Base-by-base conservation (phyloP, 2,113 vertebrate genomes). In the Prietella phreatophila region DNA sequence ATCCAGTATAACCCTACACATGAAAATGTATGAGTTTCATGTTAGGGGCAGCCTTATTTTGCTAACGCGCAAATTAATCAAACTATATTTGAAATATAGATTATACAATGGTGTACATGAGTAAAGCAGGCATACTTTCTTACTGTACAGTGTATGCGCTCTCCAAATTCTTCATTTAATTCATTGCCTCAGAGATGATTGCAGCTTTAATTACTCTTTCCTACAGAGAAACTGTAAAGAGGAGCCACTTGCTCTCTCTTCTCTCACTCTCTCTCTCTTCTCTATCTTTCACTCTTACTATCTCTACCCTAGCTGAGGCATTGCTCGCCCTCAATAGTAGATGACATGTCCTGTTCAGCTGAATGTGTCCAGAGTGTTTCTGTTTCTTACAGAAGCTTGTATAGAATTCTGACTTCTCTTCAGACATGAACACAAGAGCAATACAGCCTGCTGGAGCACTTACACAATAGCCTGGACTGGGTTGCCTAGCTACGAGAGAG, bases 401-500 rank as follows among this genome's bases (percentile, higher is more conserved):
- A n/a, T 67, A 80, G 71, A 65, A 88, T 84, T 84, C 60, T 88
- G 87, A 85, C 60, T 88, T 84, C 36, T n/a, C 67, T 81, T 82
- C 76, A 88, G 87, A 86, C 76, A 55, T 55, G 63, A 88, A 85
- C 60, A 76, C 63, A 87, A 36, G 79, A 90, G 55, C 4, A 36
- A 83, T 84, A 53, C 84, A 88, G 86, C 53, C 84, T 58, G 60
- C 61, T 84, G 30, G 36, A 84, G 82, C 87, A 80, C 87, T 88
- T 88, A 83, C 80, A 88, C 80, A 88, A 87, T 83, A 67, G 67
- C 78, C 87, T 76, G 63, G 22, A 80, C 73, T 78, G 11, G 73
- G 89, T 90, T 90, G 89, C 89, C 89, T 90, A 86, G 89, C 30
- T 90, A 90, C 89, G 60, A 89, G 36, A n/a, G 82, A 69, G 65